These are phyloP conservation scores for Athene noctua DNA, from an alignment of 2,113 vertebrate genomes.

Conservation along the genomic window DNA sequence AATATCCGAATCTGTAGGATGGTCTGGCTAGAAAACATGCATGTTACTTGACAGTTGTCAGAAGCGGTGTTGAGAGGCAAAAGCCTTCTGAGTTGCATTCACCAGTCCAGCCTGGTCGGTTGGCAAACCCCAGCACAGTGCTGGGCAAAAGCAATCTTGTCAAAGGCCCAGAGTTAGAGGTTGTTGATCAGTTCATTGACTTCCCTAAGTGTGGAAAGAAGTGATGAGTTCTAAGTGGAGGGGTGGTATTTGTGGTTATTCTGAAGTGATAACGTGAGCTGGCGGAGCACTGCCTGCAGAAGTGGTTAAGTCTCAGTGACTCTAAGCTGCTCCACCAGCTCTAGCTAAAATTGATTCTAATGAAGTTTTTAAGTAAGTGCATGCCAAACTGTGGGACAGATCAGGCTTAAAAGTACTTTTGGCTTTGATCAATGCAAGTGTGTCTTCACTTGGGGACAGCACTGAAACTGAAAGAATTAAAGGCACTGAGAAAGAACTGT, in stretches of 20 bases:
- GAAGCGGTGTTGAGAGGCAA: background rate
- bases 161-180: background rate
- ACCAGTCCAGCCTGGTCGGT: background rate
- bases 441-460: background rate
- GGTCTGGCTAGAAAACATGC: background rate
- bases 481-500: background rate
- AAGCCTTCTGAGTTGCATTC: background rate
- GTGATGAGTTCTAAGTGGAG: too few relatives aligned
- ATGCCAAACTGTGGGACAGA: fast-evolving
- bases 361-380: background rate
- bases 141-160: too few relatives aligned
- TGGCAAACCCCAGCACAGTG: too few relatives aligned
- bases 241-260: background rate
- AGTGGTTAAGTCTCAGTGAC: background rate
- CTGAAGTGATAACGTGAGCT: background rate
- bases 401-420: background rate
- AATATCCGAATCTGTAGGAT: too few relatives aligned
- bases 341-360: background rate
- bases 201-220: background rate
- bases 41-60: fast-evolving
- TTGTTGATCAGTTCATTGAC: background rate
- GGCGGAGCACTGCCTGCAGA: background rate
- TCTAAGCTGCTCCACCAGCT: background rate
- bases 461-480: background rate
- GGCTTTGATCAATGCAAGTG: background rate